Base-by-base conservation (phyloP, 1,140 invertebrate species). In the Diplogasteroides magnus region DNA sequence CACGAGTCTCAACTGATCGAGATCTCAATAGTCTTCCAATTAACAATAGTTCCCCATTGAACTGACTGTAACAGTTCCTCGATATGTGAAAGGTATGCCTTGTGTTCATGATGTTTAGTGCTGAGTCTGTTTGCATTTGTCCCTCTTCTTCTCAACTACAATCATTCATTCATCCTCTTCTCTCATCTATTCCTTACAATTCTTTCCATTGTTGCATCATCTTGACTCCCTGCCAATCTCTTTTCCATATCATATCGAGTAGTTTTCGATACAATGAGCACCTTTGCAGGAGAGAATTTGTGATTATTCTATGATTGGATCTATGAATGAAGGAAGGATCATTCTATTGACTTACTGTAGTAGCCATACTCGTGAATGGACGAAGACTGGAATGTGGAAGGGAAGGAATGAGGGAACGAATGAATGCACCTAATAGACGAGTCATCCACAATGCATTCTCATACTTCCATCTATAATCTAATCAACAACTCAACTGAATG, bases 71-170 rank as follows among this genome's bases (percentile, higher is more conserved):
- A 58, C 48, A 76, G 69, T 2, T 59, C 15, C 32, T 68, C 37
- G 2, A 76, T 60, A 37, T 63, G 57, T 23, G 67, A 64, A 2
- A 76, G 61, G 37, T 68, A 76, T 15, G 28, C 29, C 27, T 65
- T 59, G 61, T 76, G 74, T 19, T 67, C 61, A n/a, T 75, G 55
- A 29, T 76, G 73, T 31, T 76, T 74, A 2, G 48, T 3, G 2
- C 68, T 31, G 2, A 76, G 64, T 19, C 74, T 1, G 13, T 31
- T 37, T 61, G 67, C 76, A 37, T 76, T 73, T 3, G 74, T 76
- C 64, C 74, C 74, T 55, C 74, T 64, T 31, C 55, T 61, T 62
- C 48, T 32, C 2, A 76, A 74, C 74, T 75, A 29, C 62, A 75
- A 72, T 70, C 6, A 60, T 31, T 58, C 25, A 29, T 13, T 3